A percentile compares a stretch with the other conserved stretches of the same genome.
Conservation (phyloP, 2,797 vertebrate genomes). For the Tolypeutes matacus region DNA sequence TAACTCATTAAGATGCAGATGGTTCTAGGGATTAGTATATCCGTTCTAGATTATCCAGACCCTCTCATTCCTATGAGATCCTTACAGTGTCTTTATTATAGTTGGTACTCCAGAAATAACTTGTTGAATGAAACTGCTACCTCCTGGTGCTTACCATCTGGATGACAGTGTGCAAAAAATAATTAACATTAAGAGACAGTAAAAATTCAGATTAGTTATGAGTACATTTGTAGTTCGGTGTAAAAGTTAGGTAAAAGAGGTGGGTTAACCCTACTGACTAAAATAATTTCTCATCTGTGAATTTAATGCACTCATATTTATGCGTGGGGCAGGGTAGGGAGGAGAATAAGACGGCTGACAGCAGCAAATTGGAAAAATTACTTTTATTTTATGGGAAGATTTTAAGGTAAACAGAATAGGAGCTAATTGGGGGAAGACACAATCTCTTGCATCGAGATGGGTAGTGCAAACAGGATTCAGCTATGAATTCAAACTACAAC, state of each 20-base stretch:
- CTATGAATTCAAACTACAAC: neutral
- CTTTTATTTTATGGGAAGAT: neutral
- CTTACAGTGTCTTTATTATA: neutral
- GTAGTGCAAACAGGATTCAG: neutral
- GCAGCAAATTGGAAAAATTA: conserved; percentile 19
- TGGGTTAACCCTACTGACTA: neutral
- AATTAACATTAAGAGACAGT: neutral
- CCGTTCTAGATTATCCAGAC: neutral
- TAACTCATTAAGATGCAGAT: neutral
- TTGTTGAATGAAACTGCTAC: neutral
- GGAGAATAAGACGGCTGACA: neutral
- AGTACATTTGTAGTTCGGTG: neutral
- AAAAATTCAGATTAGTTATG: neutral
- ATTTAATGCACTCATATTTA: neutral
- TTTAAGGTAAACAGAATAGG: neutral
- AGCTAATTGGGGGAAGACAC: neutral
- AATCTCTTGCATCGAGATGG: neutral
- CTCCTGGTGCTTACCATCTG: neutral
- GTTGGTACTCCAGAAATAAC: neutral
- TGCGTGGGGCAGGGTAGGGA: neutral
- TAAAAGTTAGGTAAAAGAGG: neutral
- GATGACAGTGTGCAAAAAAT: neutral
- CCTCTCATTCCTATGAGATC: neutral
- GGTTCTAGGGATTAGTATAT: neutral
- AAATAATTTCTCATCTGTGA: neutral